These are phyloP conservation scores for Myotis planiceps DNA, from an alignment of 2,797 vertebrate genomes.

Conservation along the genomic window DNA sequence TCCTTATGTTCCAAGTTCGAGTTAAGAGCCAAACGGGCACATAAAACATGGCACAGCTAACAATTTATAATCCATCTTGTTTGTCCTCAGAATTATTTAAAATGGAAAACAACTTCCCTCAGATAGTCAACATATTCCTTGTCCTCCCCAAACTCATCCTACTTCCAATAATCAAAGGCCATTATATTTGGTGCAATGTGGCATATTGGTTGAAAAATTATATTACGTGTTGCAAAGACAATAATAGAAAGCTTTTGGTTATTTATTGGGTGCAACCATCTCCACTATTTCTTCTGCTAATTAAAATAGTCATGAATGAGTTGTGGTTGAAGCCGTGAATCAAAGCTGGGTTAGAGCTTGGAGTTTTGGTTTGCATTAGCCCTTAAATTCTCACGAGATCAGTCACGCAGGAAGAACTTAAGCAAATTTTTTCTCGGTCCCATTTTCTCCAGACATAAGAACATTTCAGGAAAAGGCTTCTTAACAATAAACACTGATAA, in stretches of 20 bases:
- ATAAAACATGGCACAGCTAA: not conserved
- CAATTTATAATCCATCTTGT: not conserved
- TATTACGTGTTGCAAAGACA: not conserved
- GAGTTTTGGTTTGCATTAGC: not conserved
- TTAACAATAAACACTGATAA: not conserved
- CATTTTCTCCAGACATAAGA: conserved; percentile 29
- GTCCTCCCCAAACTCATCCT: not conserved
- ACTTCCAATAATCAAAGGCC: not conserved
- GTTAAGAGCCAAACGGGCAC: not conserved
- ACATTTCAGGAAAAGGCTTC: not conserved
- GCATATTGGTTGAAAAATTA: not conserved
- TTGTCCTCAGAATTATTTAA: conserved; percentile 25
- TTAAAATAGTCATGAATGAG: conserved; percentile 13
- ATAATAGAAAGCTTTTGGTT: not conserved
- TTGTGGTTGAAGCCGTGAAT: not conserved
- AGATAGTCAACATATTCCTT: not conserved
- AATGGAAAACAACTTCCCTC: not conserved
- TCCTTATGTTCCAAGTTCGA: conserved; percentile 14
- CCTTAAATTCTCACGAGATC: not conserved
- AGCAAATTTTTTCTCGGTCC: not conserved
- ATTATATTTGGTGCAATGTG: not conserved
- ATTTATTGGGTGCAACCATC: not conserved
- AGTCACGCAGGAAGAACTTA: not conserved
- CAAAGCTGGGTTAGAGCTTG: not conserved
- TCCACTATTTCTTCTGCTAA: not conserved